These are phyloP conservation scores for Beris chalybata DNA, from an alignment of 2,888 invertebrate species.

Conservation along the genomic window DNA sequence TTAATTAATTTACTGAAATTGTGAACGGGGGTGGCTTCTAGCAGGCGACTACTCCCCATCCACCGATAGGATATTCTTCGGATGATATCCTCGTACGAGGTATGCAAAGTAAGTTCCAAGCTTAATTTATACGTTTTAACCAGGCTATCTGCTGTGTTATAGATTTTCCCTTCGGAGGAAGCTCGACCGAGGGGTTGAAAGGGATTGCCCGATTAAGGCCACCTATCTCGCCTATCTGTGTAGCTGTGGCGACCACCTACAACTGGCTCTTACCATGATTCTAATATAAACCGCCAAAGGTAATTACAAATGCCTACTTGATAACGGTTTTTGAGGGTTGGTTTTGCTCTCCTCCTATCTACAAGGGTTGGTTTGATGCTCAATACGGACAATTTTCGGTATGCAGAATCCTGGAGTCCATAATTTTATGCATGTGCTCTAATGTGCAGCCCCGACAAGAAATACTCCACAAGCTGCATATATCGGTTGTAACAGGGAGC, in stretches of 20 bases:
- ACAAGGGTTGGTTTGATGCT: not conserved
- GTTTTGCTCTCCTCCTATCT: not conserved
- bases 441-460: constrained; percentile 15
- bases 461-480: not conserved
- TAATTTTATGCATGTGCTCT: constrained; percentile 28
- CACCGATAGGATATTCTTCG: too few species aligned
- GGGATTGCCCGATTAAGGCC: too few species aligned
- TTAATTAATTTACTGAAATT: constrained; percentile 34
- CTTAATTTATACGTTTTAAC: constrained; percentile 7
- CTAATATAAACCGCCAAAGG: constrained; percentile 35
- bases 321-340: constrained; percentile 28
- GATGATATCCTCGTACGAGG: too few species aligned
- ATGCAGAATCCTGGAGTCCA: constrained; percentile 11
- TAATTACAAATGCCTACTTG: constrained; percentile 34
- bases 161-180: constrained; percentile 6
- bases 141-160: constrained; percentile 20
- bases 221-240: too few species aligned
- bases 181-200: not conserved
- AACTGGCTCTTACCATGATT: constrained; percentile 13
- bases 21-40: constrained; percentile 4
- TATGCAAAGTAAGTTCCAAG: constrained; percentile 20
- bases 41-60: too few species aligned
- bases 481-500: too few species aligned
- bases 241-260: too few species aligned
- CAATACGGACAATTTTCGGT: constrained; percentile 13